Evolutionary conservation across 2,888 invertebrate species (phyloP).

Genomic region (Synanthedon formicaeformis): DNA sequence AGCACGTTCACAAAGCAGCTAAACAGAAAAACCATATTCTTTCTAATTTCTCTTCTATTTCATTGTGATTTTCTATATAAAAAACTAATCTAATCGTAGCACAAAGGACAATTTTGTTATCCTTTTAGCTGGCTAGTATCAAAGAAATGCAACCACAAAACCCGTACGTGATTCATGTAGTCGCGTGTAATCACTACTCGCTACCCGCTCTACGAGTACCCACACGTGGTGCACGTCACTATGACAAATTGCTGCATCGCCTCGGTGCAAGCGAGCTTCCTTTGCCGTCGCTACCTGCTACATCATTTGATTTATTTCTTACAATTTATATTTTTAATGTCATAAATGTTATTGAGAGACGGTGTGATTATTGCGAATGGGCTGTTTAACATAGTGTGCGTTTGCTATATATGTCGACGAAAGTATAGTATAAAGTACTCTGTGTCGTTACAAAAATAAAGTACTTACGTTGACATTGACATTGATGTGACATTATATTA

Average conservation of each 20-base stretch:
- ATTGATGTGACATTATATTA: not conserved
- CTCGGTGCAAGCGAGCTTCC: not conserved
- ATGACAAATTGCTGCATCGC: not conserved
- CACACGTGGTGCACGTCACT: not conserved
- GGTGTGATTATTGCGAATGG: too few species aligned
- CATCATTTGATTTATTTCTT: not conserved
- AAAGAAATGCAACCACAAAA: constrained; percentile 7
- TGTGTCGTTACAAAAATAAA: not conserved
- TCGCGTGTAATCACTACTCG: constrained; percentile 4
- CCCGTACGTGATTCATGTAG: constrained; percentile 4
- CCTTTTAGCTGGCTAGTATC: not conserved
- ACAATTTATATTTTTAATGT: not conserved
- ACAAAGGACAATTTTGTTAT: too few species aligned
- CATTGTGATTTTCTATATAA: too few species aligned
- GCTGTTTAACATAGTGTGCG: too few species aligned
- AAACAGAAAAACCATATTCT: too few species aligned
- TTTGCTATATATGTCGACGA: too few species aligned
- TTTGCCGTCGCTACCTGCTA: not conserved
- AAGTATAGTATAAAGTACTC: too few species aligned
- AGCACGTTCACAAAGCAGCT: too few species aligned
- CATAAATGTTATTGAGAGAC: too few species aligned
- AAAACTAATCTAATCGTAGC: too few species aligned
- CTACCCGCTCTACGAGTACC: not conserved
- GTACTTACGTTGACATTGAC: too few species aligned
- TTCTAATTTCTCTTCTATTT: too few species aligned